Percentiles rank a stretch among this genome's conserved stretches.
These are phyloP conservation scores for Corythoichthys intestinalis DNA, from an alignment of 2,113 vertebrate species.

Conservation along the genomic window DNA sequence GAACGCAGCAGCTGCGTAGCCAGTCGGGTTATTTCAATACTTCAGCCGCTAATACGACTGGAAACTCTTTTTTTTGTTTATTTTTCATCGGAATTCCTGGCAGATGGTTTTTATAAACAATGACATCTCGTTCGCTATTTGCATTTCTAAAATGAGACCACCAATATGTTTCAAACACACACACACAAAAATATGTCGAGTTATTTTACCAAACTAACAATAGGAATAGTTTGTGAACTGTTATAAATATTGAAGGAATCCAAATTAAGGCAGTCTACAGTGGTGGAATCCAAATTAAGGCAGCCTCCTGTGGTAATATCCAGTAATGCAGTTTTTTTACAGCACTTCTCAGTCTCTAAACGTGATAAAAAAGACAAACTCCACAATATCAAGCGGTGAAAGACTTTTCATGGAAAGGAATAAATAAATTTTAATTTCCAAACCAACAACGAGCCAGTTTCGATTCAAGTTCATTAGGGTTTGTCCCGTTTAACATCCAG, in stretches of 20 bases:
- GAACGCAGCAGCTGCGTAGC: conserved; percentile 27
- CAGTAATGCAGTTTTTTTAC: too few species aligned
- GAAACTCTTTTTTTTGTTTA: neutral
- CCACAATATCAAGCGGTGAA: neutral
- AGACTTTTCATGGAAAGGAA: neutral
- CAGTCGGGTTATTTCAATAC: conserved; percentile 25
- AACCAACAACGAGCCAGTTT: neutral
- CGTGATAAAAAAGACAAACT: too few species aligned
- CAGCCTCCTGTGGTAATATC: too few species aligned
- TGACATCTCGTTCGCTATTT: neutral
- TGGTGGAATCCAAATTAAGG: too few species aligned
- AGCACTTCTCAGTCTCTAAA: too few species aligned
- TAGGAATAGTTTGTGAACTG: too few species aligned
- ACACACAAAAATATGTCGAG: too few species aligned
- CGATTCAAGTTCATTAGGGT: neutral
- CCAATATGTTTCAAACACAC: neutral
- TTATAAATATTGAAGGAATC: too few species aligned
- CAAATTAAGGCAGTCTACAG: too few species aligned
- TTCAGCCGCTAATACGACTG: neutral
- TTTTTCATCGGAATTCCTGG: neutral
- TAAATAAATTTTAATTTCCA: neutral
- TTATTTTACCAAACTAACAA: too few species aligned
- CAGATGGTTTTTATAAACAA: neutral
- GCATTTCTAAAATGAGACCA: neutral
- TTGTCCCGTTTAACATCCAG: neutral